Conservation (phyloP, 2,797 vertebrate species). For the Molossus molossus region DNA sequence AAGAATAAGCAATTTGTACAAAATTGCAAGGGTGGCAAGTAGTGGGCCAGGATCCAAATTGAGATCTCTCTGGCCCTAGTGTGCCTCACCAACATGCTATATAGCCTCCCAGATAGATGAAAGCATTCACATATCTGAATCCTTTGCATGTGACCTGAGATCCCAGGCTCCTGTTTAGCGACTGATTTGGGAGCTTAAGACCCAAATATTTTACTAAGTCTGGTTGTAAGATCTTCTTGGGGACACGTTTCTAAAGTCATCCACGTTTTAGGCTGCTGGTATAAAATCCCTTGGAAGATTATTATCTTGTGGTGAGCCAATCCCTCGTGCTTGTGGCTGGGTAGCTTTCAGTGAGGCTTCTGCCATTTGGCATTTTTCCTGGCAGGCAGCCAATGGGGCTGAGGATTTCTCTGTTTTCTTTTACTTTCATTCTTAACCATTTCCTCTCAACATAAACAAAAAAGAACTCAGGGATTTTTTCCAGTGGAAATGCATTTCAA, state of each 20-base stretch:
- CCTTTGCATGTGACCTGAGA: neutral
- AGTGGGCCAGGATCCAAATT: neutral
- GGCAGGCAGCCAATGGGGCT: conserved; percentile 58
- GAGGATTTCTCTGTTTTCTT: conserved; percentile 71
- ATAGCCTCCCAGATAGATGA: neutral
- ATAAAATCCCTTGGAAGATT: neutral
- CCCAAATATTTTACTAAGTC: conserved; percentile 17
- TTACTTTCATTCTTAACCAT: conserved; percentile 71
- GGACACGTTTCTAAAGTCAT: neutral
- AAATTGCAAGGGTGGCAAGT: conserved; percentile 8
- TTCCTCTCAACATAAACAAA: conserved; percentile 77
- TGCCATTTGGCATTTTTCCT: conserved; percentile 76
- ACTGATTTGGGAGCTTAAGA: neutral
- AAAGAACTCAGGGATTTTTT: conserved; percentile 63
- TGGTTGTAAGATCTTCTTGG: neutral
- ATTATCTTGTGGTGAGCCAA: neutral
- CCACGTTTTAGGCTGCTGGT: neutral
- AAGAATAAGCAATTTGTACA: conserved; percentile 46
- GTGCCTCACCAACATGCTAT: neutral
- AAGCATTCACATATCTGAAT: neutral
- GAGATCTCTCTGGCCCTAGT: neutral
- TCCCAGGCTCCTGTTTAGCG: neutral
- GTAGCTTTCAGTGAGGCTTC: conserved; percentile 49
- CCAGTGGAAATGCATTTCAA: conserved; percentile 25
- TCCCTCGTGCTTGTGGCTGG: neutral